A percentile compares a stretch with the other conserved stretches of the same genome.
Conservation (phyloP, 2,797 vertebrate species). For the Protonibea diacanthus region DNA sequence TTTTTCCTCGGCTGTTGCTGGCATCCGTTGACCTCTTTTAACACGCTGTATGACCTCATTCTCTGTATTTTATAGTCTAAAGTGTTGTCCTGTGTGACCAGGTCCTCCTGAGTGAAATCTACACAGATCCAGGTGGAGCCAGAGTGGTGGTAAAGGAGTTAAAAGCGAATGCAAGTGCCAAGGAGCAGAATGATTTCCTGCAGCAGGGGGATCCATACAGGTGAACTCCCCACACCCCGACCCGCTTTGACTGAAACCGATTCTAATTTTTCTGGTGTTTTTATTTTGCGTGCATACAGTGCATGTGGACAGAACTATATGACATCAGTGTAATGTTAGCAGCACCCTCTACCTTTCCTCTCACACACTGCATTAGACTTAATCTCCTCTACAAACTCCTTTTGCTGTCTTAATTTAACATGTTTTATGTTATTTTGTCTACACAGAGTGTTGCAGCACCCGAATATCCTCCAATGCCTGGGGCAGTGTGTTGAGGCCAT, state of each 20-base stretch:
- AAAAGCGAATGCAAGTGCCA: conserved; percentile 92
- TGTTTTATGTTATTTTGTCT: conserved; percentile 28
- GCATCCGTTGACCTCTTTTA: background rate
- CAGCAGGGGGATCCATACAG: conserved; percentile 96
- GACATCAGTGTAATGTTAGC: conserved; percentile 34
- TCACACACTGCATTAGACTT: conserved; percentile 39
- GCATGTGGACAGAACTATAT: background rate
- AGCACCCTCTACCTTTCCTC: conserved; percentile 63
- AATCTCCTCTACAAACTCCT: background rate
- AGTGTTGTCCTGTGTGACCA: conserved; percentile 62
- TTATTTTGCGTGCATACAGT: background rate
- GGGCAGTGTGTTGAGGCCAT: conserved; percentile 97
- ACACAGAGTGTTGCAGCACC: conserved; percentile 90
- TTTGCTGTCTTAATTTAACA: background rate
- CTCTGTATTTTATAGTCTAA: background rate
- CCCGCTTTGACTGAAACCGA: background rate
- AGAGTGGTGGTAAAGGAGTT: conserved; percentile 95
- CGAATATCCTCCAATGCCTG: conserved; percentile 95
- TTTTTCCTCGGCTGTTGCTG: background rate
- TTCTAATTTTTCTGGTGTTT: background rate
- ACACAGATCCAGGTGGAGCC: conserved; percentile 90
- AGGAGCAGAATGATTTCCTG: conserved; percentile 95
- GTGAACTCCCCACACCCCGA: conserved; percentile 71
- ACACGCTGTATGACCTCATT: background rate
- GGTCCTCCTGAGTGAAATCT: conserved; percentile 97